Percentiles rank a stretch among this genome's conserved stretches.
Conservation (phyloP, 2,113 vertebrate genomes). For the Empidonax alnorum region DNA sequence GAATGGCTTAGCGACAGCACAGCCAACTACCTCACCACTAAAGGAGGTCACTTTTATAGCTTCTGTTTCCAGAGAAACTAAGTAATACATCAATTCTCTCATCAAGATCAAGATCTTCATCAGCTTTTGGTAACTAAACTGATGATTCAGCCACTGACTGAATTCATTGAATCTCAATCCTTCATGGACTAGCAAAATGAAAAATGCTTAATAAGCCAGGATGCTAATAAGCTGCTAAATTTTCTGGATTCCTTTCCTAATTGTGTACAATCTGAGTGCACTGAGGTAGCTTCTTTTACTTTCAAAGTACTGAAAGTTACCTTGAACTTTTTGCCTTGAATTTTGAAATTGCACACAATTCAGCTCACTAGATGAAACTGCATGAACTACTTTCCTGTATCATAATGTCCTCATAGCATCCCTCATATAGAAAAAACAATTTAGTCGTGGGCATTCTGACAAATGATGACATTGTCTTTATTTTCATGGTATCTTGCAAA, state of each 20-base stretch:
- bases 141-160: constrained; percentile 19
- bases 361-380: background rate
- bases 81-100: background rate
- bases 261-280: background rate
- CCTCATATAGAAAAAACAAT: background rate
- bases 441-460: background rate
- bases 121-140: background rate
- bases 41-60: background rate
- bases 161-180: background rate
- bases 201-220: background rate
- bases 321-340: background rate
- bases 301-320: background rate
- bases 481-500: background rate
- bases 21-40: background rate
- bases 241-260: constrained; percentile 12
- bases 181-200: background rate
- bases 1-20: background rate
- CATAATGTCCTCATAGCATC: background rate
- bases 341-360: background rate
- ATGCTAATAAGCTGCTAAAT: background rate
- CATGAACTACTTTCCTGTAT: background rate
- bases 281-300: background rate
- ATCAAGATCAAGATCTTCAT: background rate
- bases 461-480: background rate
- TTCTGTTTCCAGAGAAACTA: background rate